phyloP scores from a whole-genome alignment of 2,113 vertebrate genomes.

The Lutjanus erythropterus region DNA sequence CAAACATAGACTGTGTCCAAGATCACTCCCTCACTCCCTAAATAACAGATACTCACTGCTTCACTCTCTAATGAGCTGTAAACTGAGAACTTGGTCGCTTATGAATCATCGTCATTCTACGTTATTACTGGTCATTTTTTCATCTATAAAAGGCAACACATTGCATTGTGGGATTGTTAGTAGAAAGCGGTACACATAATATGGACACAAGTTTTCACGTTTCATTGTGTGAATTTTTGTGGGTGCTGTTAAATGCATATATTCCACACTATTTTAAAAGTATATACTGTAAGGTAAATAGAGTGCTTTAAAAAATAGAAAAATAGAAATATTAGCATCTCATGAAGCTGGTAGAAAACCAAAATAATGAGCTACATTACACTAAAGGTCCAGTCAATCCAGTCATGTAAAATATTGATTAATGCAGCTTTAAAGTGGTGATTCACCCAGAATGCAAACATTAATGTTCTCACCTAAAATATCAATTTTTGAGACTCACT shows the following conservation, averaged over 20 bases:
- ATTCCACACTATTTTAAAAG: neutral
- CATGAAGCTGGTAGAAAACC: neutral
- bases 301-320: neutral
- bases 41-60: neutral
- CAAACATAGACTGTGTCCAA: neutral
- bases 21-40: neutral
- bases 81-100: neutral
- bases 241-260: neutral
- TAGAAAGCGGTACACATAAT: neutral
- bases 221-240: neutral
- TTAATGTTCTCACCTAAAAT: too few species aligned
- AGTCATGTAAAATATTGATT: neutral
- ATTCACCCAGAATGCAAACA: too few species aligned
- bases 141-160: neutral
- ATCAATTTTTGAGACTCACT: too few species aligned
- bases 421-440: neutral
- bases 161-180: neutral
- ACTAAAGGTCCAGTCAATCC: neutral
- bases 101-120: too few species aligned
- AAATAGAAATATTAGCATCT: neutral
- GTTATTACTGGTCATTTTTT: neutral
- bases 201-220: neutral
- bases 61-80: neutral
- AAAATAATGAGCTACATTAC: neutral
- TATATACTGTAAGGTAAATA: neutral